These are phyloP conservation scores for Macrocentrus cingulum DNA, from an alignment of 1,140 invertebrate genomes.

Conservation along the genomic window DNA sequence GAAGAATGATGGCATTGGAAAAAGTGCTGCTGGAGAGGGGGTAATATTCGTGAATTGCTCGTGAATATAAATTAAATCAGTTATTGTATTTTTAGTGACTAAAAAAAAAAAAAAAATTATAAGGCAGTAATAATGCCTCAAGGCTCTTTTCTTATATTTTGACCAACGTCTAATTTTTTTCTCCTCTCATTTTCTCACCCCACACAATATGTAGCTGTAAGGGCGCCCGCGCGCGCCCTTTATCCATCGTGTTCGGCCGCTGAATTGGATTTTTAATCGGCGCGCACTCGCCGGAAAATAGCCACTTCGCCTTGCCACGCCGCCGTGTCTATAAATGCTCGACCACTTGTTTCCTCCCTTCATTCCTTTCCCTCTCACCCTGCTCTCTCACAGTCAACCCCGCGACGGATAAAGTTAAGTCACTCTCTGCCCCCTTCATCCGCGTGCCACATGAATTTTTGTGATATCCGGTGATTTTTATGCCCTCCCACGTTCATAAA, in stretches of 20 bases:
- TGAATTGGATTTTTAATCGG: constrained; percentile 58
- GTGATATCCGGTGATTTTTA: no score
- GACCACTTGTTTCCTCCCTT: constrained; percentile 42
- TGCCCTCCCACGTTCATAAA: no score
- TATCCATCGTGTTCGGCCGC: constrained; percentile 17
- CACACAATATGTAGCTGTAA: neutral
- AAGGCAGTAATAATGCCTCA: no score
- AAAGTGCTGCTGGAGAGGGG: no score
- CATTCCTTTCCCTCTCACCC: neutral
- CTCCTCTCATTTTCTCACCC: neutral
- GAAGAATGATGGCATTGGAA: no score
- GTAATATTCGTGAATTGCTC: neutral
- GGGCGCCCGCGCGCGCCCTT: constrained; percentile 6
- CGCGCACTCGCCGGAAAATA: constrained; percentile 59
- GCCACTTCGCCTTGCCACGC: constrained; percentile 51
- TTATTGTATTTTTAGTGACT: no score
- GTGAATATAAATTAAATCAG: neutral
- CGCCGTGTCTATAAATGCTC: constrained; percentile 44
- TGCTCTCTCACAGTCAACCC: neutral
- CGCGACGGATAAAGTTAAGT: constrained; percentile 13
- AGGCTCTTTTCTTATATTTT: no score
- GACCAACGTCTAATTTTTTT: no score
- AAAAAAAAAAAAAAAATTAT: no score
- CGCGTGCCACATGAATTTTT: neutral
- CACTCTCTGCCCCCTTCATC: neutral